Evolutionary conservation across 2,113 vertebrate species (phyloP), one percentile per base, ranked within the genome.

Genomic region (Galeopterus variegatus): DNA sequence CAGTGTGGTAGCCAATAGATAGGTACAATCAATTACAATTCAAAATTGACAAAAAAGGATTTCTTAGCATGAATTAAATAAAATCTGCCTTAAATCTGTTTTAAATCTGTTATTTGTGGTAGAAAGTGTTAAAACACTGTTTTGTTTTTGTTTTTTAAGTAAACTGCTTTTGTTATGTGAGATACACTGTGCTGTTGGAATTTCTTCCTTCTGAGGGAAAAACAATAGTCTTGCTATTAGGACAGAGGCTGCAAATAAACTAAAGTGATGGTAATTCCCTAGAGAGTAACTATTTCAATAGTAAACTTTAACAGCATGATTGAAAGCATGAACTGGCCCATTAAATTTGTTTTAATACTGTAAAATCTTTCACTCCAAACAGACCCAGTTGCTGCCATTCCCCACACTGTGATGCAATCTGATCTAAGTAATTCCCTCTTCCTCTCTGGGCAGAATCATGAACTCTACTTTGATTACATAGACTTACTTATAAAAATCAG

Each of bases 211-310:
- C 69, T 88, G 9, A 81, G 65, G 65, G 15, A 60, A 36, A 58
- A 83, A 94, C 90, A 95, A 96, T 26, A 83, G 12, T 60, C 92
- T 36, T 94, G 89, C 77, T 15, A 3, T 41, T 92, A 92, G 83
- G 88, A 89, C 84, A 97, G 90, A 97, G 82, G 33, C 81, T 87
- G 54, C 81, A 94, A 97, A 97, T 85, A 97, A 94, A 94, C 19
- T 73, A 73, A 98, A 97, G 84, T 67, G 97, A 92, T 88, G 96
- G 82, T 76, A 93, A 96, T 95, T 98, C 73, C 95, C 89, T 36
- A 36, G 81, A 96, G 84, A 97, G 96, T 69, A 54, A 97, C 64
- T 21, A 94, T 98, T 98, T 98, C 96, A 98, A 94, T 79, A 96
- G 95, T 96, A 93, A 98, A 84, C 24, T 95, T 98, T 94, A 97